Conservation (phyloP, 2,888 invertebrate species). For the Limnephilus rhombicus region DNA sequence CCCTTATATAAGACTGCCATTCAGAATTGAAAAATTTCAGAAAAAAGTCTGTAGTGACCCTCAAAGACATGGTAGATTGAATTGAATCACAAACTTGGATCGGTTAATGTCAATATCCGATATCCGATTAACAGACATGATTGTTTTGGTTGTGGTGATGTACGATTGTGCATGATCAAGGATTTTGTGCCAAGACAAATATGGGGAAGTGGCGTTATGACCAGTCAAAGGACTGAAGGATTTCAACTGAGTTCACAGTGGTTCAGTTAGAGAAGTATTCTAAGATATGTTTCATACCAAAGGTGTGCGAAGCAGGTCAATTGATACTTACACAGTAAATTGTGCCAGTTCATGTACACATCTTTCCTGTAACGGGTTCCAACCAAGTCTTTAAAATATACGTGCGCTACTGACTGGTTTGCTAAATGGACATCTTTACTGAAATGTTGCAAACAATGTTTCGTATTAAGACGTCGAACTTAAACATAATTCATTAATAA, state of each 20-base stretch:
- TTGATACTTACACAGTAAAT: slow-evolving; percentile 79
- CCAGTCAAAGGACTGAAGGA: background rate
- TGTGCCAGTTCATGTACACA: slow-evolving; percentile 84
- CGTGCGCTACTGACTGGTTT: slow-evolving; percentile 80
- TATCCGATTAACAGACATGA: too few relatives aligned
- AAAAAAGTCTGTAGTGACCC: background rate
- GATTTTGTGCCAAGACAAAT: slow-evolving; percentile 77
- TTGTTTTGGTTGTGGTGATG: background rate
- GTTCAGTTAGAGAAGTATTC: background rate
- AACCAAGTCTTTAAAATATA: slow-evolving; percentile 83
- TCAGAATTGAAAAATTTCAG: too few relatives aligned
- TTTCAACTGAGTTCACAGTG: background rate
- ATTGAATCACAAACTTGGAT: background rate
- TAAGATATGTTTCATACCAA: background rate
- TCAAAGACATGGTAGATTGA: background rate
- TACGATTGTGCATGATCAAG: slow-evolving; percentile 71
- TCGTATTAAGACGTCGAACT: background rate
- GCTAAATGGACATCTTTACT: slow-evolving; percentile 73
- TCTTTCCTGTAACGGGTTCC: slow-evolving; percentile 82
- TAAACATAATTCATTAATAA: too few relatives aligned
- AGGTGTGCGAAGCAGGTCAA: background rate
- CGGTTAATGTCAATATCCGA: too few relatives aligned
- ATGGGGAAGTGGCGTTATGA: slow-evolving; percentile 21
- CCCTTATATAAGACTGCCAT: too few relatives aligned
- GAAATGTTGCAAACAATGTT: slow-evolving; percentile 67